Percentiles rank a stretch among this genome's conserved stretches.
Conservation (phyloP, 2,113 vertebrate species). For the Petaurus breviceps region DNA sequence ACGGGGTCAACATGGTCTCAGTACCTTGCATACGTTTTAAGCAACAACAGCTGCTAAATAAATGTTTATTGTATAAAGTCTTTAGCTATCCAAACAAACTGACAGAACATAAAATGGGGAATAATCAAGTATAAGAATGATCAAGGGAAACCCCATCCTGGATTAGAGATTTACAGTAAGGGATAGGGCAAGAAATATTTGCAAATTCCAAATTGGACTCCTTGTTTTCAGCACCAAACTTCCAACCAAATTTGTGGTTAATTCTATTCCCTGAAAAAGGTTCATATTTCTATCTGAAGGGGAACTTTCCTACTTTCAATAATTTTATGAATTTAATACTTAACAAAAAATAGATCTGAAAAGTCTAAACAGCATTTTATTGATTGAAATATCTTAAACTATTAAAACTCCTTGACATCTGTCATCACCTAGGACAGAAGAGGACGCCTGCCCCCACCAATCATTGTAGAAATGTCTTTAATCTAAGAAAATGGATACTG, state of each 20-base stretch:
- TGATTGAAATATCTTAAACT: conserved; percentile 48
- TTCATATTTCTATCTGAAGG: not conserved
- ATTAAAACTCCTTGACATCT: conserved; percentile 56
- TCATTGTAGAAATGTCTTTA: conserved; percentile 55
- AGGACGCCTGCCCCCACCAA: not conserved
- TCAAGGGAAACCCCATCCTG: conserved; percentile 46
- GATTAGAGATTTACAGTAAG: conserved; percentile 3
- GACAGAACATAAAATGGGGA: conserved; percentile 34
- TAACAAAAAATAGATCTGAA: conserved; percentile 23
- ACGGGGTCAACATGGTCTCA: conserved; percentile 20
- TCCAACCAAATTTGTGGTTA: conserved; percentile 59
- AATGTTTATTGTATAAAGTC: not conserved
- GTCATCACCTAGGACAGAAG: not conserved
- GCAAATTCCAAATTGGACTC: conserved; percentile 25
- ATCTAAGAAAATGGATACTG: conserved; percentile 35
- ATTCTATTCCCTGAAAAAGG: conserved; percentile 5
- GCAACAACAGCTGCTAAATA: not conserved
- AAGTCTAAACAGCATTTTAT: conserved; percentile 28
- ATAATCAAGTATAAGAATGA: conserved; percentile 51
- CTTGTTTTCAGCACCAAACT: conserved; percentile 22
- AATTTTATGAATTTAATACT: not conserved
- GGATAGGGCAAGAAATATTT: not conserved
- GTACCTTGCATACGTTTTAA: not conserved
- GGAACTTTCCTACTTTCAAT: not conserved
- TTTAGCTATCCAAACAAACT: conserved; percentile 33